Conservation (phyloP, 1,140 invertebrate species). For the Drosophila orosa region DNA sequence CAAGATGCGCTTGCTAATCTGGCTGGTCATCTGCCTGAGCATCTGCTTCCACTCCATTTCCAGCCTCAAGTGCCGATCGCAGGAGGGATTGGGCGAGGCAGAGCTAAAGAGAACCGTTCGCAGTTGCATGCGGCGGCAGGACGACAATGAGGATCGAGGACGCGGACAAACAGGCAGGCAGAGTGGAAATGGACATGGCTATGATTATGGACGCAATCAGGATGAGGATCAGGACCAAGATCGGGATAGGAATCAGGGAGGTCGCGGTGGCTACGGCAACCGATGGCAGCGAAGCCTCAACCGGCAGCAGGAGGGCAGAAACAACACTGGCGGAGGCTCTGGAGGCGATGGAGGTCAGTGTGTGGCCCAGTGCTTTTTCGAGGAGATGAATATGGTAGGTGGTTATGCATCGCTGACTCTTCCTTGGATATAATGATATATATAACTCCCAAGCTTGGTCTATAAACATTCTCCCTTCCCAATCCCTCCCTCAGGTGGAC, state of each 20-base stretch:
- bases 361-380: conserved; percentile 86
- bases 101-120: conserved; percentile 81
- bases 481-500: conserved; percentile 79
- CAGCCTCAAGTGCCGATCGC: conserved; percentile 84
- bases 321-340: conserved; percentile 28
- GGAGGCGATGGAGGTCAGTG: conserved; percentile 65
- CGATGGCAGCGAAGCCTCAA: conserved; percentile 37
- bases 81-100: conserved; percentile 84
- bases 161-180: conserved; percentile 17
- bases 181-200: conserved; percentile 11
- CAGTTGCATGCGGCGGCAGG: conserved; percentile 66
- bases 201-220: conserved; percentile 32
- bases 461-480: too few relatives aligned
- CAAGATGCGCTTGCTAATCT: conserved; percentile 41
- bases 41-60: conserved; percentile 8
- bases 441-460: too few relatives aligned
- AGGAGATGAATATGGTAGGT: conserved; percentile 85
- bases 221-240: conserved; percentile 27
- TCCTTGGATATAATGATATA: background rate
- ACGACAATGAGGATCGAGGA: conserved; percentile 48
- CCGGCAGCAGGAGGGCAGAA: conserved; percentile 33
- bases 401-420: background rate
- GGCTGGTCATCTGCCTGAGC: conserved; percentile 23
- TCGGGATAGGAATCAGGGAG: conserved; percentile 18
- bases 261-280: conserved; percentile 36